Evolutionary conservation across 1,140 invertebrate genomes (phyloP), one percentile per base, ranked within the genome.

Genomic region (Drosophila punjabiensis): DNA sequence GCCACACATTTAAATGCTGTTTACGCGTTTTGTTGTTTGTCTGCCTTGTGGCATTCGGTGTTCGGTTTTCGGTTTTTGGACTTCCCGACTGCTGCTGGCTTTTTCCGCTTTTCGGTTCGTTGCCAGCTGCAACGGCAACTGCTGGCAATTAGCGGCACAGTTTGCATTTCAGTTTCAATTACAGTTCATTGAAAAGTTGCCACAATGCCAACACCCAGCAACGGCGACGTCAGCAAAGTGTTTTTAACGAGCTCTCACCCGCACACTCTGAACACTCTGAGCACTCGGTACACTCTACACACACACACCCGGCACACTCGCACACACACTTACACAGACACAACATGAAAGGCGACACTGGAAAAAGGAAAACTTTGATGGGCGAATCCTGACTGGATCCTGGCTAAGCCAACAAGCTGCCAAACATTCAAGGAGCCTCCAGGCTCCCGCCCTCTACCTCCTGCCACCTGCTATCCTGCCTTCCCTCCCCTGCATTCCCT

Each of bases 111-210:
- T 56, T 41, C 28, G 18, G 65, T 37, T 28, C 53, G 75, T 47
- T 67, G n/a, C 63, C 58, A 50, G 55, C 48, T 55, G 53, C 59
- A 39, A 37, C 48, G 56, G 66, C 79, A 70, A 68, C 66, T 74
- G 80, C 53, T 88, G 84, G 85, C 85, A 88, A 88, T 88, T 88
- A 88, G 85, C 85, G 85, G 70, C 60, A 70, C 76, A 70, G 84
- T 77, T 81, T 82, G 71, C 63, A 65, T 82, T 82, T 82, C 82
- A 87, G 85, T 90, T 89, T 89, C 86, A 90, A 89, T 89, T 89
- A 86, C 87, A 89, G 82, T 91, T 91, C 87, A 90, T 89, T 76
- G 78, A 76, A 79, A 89, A 82, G 71, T 89, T 89, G 82, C 79
- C 81, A 89, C 86, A 90, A 86, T 85, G 86, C 69, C 82, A 68